These are phyloP conservation scores for Falco punctatus DNA, from an alignment of 2,113 vertebrate species.

Conservation along the genomic window DNA sequence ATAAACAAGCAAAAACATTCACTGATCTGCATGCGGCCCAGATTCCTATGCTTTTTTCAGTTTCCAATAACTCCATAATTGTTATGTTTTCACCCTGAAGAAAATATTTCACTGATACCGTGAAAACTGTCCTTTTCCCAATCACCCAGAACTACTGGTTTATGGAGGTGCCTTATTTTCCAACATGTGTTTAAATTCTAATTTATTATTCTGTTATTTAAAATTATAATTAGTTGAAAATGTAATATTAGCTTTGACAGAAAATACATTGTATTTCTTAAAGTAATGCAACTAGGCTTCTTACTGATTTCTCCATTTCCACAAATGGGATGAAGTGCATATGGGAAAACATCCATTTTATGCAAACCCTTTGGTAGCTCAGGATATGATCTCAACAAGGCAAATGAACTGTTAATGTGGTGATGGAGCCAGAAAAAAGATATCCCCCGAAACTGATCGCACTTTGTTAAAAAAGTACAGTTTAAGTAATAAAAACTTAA, in stretches of 20 bases:
- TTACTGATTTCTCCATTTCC: neutral
- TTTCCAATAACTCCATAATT: neutral
- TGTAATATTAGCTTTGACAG: neutral
- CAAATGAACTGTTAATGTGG: neutral
- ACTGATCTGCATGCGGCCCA: neutral
- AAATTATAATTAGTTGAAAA: neutral
- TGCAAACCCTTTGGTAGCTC: neutral
- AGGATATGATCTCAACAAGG: neutral
- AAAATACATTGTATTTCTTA: neutral
- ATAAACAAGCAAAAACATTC: neutral
- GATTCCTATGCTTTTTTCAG: neutral
- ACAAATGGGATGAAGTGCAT: neutral
- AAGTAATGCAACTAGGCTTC: neutral
- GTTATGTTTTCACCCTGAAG: neutral
- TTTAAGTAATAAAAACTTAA: neutral
- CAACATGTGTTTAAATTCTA: neutral
- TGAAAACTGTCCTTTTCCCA: neutral
- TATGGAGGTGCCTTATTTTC: neutral
- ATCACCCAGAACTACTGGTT: neutral
- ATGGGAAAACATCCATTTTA: neutral
- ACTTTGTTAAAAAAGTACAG: neutral
- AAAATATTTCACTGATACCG: neutral
- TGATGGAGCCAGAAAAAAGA: neutral
- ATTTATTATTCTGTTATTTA: neutral
- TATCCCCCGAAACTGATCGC: fast-evolving